Base-by-base conservation (phyloP, 2,888 invertebrate genomes). In the Heliconius sara region DNA sequence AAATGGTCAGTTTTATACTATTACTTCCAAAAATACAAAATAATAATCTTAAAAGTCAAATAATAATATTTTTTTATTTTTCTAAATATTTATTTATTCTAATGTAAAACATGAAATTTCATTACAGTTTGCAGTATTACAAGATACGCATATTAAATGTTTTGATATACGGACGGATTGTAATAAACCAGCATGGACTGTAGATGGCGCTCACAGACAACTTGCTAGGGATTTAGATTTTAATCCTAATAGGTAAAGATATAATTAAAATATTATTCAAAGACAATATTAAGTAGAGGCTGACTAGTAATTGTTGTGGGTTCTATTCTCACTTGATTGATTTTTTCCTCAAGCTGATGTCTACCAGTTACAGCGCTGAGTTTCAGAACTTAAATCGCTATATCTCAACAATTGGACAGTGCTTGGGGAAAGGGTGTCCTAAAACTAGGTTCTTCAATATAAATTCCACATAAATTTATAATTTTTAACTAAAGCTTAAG, bases 161-260 rank as follows among this genome's bases (percentile, higher is more conserved):
- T 99, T 98, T 95, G 99, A 99, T 92, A 96, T 98, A 0, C 95
- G 99, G 71, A 95, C 96, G 1, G 97, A 97, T 79, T 96, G 96
- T 60, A 96, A 97, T 85, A 97, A 97, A 85, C 93, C 96, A 0
- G 97, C 97, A 0, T 99, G 98, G 98, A 95, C 95, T 84, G 97
- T 99, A 84, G 97, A 98, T 84, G 97, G 97, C 83, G 98, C 98
- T 5, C 99, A 99, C 92, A 96, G 97, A 27, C 99, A 99, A 90
- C 96, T 98, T 65, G 97, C 98, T 82, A 95, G 99, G 78, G 98
- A 99, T 89, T 91, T 99, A 65, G 99, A 99, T 92, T 99, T 99
- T 89, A 99, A 99, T 93, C 98, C 99, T n/a, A 99, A 99, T 92
- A 98, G 98, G 91, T 94, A 84, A 47, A 16, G 16, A 47, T 16